phyloP scores from a whole-genome alignment of 2,888 invertebrate species.

The Harpalus rufipes region DNA sequence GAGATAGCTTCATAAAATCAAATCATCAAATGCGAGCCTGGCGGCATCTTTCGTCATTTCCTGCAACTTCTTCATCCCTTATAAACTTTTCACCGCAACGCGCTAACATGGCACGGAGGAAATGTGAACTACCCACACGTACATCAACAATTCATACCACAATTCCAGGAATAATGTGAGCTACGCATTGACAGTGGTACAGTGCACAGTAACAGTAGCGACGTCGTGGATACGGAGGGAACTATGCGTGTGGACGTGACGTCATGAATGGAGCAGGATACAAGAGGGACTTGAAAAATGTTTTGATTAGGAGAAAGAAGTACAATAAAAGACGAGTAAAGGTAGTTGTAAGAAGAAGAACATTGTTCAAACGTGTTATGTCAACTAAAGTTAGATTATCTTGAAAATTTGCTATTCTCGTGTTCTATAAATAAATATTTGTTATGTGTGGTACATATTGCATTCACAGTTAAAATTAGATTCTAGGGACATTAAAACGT shows the following conservation, averaged over 20 bases:
- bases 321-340: not conserved
- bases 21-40: conserved; percentile 19
- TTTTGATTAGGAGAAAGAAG: conserved; percentile 11
- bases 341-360: not conserved
- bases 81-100: conserved; percentile 62
- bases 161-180: conserved; percentile 62
- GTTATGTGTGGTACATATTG: too few species aligned
- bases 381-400: too few species aligned
- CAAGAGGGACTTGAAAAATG: conserved; percentile 14
- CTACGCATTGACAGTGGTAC: conserved; percentile 29
- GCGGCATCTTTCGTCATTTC: conserved; percentile 54
- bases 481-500: too few species aligned
- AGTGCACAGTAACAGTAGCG: not conserved
- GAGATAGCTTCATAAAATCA: conserved; percentile 25
- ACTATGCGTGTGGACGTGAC: conserved; percentile 29
- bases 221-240: not conserved
- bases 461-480: too few species aligned
- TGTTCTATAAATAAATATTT: too few species aligned
- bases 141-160: conserved; percentile 65
- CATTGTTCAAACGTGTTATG: too few species aligned
- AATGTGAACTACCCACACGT: conserved; percentile 29
- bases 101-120: not conserved
- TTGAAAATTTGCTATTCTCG: too few species aligned
- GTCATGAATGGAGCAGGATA: conserved; percentile 20
- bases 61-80: conserved; percentile 58